Evolutionary conservation across 92 coral and sea anemone species (phyloP).

Genomic region (Paramuricea clavata): DNA sequence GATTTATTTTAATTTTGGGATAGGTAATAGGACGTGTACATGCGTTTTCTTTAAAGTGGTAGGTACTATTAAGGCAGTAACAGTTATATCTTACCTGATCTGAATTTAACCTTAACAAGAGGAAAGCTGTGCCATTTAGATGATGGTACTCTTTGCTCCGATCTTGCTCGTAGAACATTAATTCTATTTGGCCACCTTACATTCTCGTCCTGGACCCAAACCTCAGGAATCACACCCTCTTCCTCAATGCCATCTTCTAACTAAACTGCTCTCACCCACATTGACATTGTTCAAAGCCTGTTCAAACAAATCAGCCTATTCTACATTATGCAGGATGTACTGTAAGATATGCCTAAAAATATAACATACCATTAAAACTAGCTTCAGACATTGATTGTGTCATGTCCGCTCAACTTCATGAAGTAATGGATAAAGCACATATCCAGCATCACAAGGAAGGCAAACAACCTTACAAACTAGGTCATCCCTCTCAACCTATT

Average conservation of each 20-base stretch:
- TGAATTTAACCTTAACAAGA: neutral
- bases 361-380: neutral
- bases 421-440: neutral
- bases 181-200: constrained; percentile 20
- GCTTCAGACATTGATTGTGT: neutral
- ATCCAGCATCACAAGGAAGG: neutral
- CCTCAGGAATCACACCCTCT: constrained; percentile 12
- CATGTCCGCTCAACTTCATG: constrained; percentile 21
- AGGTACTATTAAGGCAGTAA: too few relatives aligned
- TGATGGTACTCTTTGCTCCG: neutral
- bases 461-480: neutral
- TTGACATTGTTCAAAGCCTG: constrained; percentile 4
- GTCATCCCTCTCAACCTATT: neutral
- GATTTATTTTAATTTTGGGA: too few relatives aligned
- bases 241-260: constrained; percentile 1
- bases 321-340: neutral
- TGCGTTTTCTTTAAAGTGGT: too few relatives aligned
- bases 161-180: neutral
- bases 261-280: constrained; percentile 23
- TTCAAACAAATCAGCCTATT: neutral
- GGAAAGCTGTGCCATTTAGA: neutral
- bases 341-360: too few relatives aligned
- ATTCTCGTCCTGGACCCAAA: constrained; percentile 11
- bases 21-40: too few relatives aligned
- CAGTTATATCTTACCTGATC: neutral